Evolutionary conservation across 2,888 invertebrate genomes (phyloP), one percentile per base, ranked within the genome.

Genomic region (Pachymerium ferrugineum): DNA sequence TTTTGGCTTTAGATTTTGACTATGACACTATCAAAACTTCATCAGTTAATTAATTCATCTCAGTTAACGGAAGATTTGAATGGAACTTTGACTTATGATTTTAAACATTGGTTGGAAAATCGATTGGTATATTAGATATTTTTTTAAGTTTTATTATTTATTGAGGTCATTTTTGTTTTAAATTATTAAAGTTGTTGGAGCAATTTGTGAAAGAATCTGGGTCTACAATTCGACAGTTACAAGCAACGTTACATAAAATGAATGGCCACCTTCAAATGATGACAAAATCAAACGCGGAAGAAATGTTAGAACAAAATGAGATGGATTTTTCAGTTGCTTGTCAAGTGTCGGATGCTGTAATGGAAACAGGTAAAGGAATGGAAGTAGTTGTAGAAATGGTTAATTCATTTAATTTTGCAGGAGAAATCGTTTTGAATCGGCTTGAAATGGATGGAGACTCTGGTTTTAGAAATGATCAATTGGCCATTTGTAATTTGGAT

Each of bases 31-130:
- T 86, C 87, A 78, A 88, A 90, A 79, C 85, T 93, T 77, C 85
- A 85, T 78, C 88, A 88, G 80, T 89, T 87, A 82, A 87, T 91
- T 76, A 89, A 90, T 79, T 84, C 85, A 76, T 85, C 86, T 73
- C 89, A 91, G 82, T 84, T 93, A 80, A 90, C 91, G 68, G 85
- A 86, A 76, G 89, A 90, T 78, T 84, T 92, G 76, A 90, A 89
- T 74, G 92, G 92, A 73, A 86, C 86, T 74, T 86, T 89, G 81
- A 83, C 85, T 75, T 91, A 90, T 83, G 87, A 89, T 81, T 90
- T 91, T 81, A 86, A 87, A 73, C 85, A 86, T 78, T 93, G 93
- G 93, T 86, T 91, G 77, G 87, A 89, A 78, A 89, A 87, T 80
- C 86, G 91, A 83, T 85, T 90, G 85, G 92, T 92, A 84, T 84